phyloP scores from a whole-genome alignment of 2,888 invertebrate genomes.

The Hermaeophaga mercurialis region DNA sequence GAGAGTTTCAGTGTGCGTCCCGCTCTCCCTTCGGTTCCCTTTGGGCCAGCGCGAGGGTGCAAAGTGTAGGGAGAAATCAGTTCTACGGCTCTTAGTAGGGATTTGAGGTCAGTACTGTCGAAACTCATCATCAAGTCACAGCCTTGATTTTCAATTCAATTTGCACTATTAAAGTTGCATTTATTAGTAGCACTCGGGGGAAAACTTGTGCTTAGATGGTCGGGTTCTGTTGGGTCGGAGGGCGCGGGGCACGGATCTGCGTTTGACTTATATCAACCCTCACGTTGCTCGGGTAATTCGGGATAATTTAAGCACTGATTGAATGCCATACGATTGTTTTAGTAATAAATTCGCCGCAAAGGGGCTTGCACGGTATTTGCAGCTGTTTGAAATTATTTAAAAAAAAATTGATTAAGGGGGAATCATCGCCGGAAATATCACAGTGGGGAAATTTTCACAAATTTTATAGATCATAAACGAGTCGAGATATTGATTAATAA shows the following conservation, averaged over 20 bases:
- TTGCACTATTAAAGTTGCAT: slow-evolving; percentile 54
- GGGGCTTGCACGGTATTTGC: too few species aligned
- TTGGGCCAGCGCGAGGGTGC: slow-evolving; percentile 32
- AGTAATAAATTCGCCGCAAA: too few species aligned
- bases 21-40: slow-evolving; percentile 6
- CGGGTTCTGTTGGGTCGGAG: background rate
- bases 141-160: slow-evolving; percentile 55
- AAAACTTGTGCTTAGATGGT: slow-evolving; percentile 26
- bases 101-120: slow-evolving; percentile 59
- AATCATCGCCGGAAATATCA: too few species aligned
- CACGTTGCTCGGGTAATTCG: background rate
- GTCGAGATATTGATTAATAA: too few species aligned
- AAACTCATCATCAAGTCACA: slow-evolving; percentile 58
- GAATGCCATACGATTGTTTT: background rate
- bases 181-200: slow-evolving; percentile 41
- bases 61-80: slow-evolving; percentile 35
- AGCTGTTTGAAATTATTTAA: too few species aligned
- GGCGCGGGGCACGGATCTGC: background rate
- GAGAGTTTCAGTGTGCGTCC: slow-evolving; percentile 18
- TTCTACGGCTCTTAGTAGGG: slow-evolving; percentile 50
- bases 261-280: slow-evolving; percentile 8
- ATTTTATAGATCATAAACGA: too few species aligned
- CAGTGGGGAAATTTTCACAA: too few species aligned
- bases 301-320: background rate
- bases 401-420: too few species aligned